Conservation (phyloP, 2,113 vertebrate genomes). For the Dromiciops gliroides region DNA sequence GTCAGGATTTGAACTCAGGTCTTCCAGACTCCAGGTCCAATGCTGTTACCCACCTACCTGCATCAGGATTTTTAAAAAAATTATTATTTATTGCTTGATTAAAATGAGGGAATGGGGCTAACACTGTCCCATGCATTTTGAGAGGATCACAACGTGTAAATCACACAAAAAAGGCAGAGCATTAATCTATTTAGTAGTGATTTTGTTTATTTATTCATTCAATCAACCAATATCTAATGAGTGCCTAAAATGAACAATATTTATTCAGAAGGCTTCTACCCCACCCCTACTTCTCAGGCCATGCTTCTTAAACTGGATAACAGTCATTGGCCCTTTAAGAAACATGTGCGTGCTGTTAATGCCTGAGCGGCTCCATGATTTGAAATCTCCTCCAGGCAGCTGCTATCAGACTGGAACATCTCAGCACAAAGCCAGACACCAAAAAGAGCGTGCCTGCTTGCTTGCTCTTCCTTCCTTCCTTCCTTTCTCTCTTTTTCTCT, state of each 20-base stretch:
- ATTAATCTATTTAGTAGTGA: background rate
- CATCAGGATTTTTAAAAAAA: too few relatives aligned
- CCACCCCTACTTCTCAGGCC: background rate
- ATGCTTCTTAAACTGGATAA: background rate
- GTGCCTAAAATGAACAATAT: background rate
- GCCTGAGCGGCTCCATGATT: background rate
- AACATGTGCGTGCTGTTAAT: background rate
- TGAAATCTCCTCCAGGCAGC: slow-evolving; percentile 23
- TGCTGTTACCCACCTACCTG: background rate
- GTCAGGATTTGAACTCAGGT: background rate
- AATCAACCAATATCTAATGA: background rate
- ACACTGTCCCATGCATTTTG: background rate
- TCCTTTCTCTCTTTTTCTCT: background rate
- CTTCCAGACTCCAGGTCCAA: background rate
- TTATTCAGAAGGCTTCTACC: background rate
- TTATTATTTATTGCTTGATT: too few relatives aligned
- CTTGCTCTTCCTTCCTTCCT: background rate
- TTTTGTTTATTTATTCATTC: background rate
- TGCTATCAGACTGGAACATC: slow-evolving; percentile 49
- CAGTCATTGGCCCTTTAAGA: background rate
- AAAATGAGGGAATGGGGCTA: too few relatives aligned
- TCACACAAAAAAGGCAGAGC: background rate
- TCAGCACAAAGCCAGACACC: background rate
- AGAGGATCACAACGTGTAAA: background rate
- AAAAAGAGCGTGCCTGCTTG: background rate